Evolutionary conservation across 2,888 invertebrate genomes (phyloP).

Genomic region (Lithophane semibrunnea): DNA sequence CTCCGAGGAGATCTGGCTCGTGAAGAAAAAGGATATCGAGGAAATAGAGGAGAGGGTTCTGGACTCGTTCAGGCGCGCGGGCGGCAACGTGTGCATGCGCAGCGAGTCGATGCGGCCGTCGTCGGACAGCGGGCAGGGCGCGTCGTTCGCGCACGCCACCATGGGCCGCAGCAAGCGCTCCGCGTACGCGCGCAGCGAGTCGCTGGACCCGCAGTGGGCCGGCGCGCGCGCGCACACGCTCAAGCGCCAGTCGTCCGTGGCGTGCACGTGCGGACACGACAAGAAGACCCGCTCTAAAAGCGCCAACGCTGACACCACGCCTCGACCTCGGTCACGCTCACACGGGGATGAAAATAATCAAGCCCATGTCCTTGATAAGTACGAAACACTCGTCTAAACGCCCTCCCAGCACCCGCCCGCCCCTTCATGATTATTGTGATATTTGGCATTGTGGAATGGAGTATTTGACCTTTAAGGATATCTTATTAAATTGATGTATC

Average conservation of each 20-base stretch:
- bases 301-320: conserved; percentile 69
- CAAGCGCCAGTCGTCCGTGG: conserved; percentile 85
- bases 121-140: conserved; percentile 80
- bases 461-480: conserved; percentile 53
- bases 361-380: conserved; percentile 87
- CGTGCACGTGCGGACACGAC: conserved; percentile 88
- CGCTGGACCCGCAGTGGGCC: conserved; percentile 84
- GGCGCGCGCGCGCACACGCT: conserved; percentile 83
- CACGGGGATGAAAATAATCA: conserved; percentile 84
- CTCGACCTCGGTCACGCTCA: conserved; percentile 82
- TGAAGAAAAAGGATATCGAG: conserved; percentile 89
- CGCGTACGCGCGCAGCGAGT: conserved; percentile 85
- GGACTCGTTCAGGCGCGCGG: conserved; percentile 85
- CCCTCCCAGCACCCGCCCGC: conserved; percentile 22
- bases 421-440: conserved; percentile 65
- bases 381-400: conserved; percentile 87
- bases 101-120: conserved; percentile 69
- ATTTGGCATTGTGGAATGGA: conserved; percentile 66
- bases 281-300: conserved; percentile 84
- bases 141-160: conserved; percentile 78
- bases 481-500: conserved; percentile 45
- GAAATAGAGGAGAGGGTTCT: conserved; percentile 87
- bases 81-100: conserved; percentile 77
- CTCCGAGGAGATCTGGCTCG: conserved; percentile 88
- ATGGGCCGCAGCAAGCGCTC: conserved; percentile 77